Evolutionary conservation across 2,797 vertebrate species (phyloP).

Genomic region (Sitta carolinensis): DNA sequence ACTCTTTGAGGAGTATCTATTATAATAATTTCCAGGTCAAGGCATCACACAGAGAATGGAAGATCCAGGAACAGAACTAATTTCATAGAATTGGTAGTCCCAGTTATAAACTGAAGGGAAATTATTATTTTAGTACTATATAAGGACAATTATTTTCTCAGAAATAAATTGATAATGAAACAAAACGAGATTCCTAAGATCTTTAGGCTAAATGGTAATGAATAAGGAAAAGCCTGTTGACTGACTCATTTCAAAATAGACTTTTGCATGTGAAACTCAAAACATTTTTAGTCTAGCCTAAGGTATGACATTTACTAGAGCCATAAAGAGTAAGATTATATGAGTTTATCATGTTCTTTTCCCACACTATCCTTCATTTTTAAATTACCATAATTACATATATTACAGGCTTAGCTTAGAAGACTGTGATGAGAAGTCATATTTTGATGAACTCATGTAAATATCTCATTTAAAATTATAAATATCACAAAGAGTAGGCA

Average conservation of each 20-base stretch:
- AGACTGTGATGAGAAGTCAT: slow-evolving; percentile 59
- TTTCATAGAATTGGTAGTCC: slow-evolving; percentile 23
- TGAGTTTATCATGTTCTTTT: slow-evolving; percentile 73
- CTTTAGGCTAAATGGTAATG: slow-evolving; percentile 76
- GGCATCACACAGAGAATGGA: slow-evolving; percentile 35
- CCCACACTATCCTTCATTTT: slow-evolving; percentile 68
- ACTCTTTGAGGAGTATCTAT: slow-evolving; percentile 39
- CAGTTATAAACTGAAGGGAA: slow-evolving; percentile 60
- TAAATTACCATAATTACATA: slow-evolving; percentile 74
- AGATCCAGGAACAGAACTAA: slow-evolving; percentile 35
- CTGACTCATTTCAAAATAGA: slow-evolving; percentile 72
- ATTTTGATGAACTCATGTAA: slow-evolving; percentile 73
- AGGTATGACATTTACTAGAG: slow-evolving; percentile 78
- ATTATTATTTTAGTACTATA: slow-evolving; percentile 50
- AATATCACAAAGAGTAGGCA: slow-evolving; percentile 59
- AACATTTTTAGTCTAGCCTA: slow-evolving; percentile 73
- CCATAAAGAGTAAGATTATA: slow-evolving; percentile 73
- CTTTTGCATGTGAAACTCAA: slow-evolving; percentile 72
- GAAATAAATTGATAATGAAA: slow-evolving; percentile 74
- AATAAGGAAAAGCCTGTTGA: slow-evolving; percentile 74
- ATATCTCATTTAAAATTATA: slow-evolving; percentile 68
- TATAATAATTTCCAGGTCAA: slow-evolving; percentile 64
- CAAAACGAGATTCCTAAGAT: slow-evolving; percentile 67
- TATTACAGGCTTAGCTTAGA: slow-evolving; percentile 67
- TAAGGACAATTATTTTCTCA: slow-evolving; percentile 59